These are phyloP conservation scores for Tamandua tetradactyla DNA, from an alignment of 2,797 vertebrate genomes.

Conservation along the genomic window DNA sequence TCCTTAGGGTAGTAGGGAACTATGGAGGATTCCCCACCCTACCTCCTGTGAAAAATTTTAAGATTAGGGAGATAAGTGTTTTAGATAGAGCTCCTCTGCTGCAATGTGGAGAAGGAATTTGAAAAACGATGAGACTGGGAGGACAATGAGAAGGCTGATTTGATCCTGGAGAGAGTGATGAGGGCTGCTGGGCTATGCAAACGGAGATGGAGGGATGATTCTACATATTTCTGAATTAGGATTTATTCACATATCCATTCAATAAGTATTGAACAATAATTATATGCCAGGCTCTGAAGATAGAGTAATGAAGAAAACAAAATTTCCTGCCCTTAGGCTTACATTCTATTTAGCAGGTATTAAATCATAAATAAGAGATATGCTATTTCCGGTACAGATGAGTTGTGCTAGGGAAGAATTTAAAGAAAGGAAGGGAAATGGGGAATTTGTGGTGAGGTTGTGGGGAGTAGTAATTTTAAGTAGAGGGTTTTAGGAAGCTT, in stretches of 20 bases:
- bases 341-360: not conserved
- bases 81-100: not conserved
- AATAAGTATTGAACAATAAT: not conserved
- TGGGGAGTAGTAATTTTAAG: not conserved
- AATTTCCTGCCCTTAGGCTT: not conserved
- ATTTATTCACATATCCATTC: not conserved
- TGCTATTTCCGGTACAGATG: not conserved
- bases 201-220: not conserved
- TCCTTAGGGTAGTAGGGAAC: not conserved
- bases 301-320: conserved; percentile 13
- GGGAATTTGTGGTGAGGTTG: not conserved
- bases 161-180: not conserved
- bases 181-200: not conserved
- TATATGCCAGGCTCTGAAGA: not conserved
- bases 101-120: not conserved
- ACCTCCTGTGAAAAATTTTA: not conserved
- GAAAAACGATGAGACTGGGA: not conserved
- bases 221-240: not conserved
- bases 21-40: not conserved
- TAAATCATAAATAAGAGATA: not conserved
- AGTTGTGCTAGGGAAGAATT: not conserved
- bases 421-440: not conserved
- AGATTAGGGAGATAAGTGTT: not conserved
- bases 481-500: not conserved
- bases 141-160: not conserved